Evolutionary conservation across 53 echinoderm and acorn worm species (phyloP).

Genomic region (Echinometra lucunter): DNA sequence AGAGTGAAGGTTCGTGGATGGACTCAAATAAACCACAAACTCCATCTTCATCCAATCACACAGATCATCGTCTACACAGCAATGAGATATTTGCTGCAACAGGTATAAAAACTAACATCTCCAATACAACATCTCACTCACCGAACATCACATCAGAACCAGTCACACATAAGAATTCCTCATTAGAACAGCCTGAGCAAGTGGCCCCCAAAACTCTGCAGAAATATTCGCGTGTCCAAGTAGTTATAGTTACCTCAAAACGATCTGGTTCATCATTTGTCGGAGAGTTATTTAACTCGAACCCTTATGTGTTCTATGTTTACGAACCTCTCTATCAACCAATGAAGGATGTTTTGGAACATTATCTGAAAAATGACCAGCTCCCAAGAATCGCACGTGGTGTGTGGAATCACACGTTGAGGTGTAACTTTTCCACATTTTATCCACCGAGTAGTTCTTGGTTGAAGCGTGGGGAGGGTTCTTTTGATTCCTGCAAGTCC

Average conservation of each 20-base stretch:
- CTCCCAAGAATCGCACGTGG: background rate
- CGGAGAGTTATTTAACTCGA: slow-evolving; percentile 85
- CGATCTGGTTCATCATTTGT: slow-evolving; percentile 91
- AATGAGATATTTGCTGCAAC: background rate
- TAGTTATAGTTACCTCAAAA: slow-evolving; percentile 78
- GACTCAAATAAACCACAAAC: background rate
- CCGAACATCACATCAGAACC: background rate
- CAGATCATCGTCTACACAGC: background rate
- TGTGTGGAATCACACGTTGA: slow-evolving; percentile 61
- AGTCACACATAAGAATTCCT: background rate
- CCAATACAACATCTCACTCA: background rate
- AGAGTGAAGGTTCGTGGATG: background rate
- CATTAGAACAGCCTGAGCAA: background rate
- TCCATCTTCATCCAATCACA: background rate
- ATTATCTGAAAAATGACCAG: background rate
- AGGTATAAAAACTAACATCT: background rate
- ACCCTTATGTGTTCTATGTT: slow-evolving; percentile 78
- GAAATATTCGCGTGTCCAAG: background rate
- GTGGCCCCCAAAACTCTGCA: background rate
- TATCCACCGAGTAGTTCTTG: background rate
- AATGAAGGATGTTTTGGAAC: background rate
- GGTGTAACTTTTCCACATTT: slow-evolving; percentile 56
- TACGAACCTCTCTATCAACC: slow-evolving; percentile 75
- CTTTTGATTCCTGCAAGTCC: slow-evolving; percentile 44
- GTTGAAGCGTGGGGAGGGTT: background rate